Base-by-base conservation (phyloP, 2,113 vertebrate species). In the Ammodramus savannarum region DNA sequence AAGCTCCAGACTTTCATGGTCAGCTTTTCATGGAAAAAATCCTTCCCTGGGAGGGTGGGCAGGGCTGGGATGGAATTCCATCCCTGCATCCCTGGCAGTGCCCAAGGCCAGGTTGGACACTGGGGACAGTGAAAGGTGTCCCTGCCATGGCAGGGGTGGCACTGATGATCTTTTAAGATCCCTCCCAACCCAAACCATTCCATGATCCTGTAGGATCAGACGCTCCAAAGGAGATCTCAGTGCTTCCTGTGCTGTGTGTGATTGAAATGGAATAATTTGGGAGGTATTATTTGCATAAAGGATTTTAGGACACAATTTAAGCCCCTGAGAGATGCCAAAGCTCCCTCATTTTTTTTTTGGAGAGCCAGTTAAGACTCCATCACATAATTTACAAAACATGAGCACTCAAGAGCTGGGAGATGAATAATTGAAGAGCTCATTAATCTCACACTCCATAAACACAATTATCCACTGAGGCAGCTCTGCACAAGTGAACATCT, bases 381-480 rank as follows among this genome's bases (percentile, higher is more conserved):
- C n/a, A 1, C 72, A 87, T 48, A 93, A 93, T 96, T 96, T 96
- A 96, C 96, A 90, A 96, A 96, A 78, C 81, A 57, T 3, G 9
- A 75, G 89, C 92, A 54, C 89, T 89, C 74, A 79, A 76, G 54
- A 82, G 54, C 39, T 49, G 76, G 62, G 67, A 38, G 87, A 94
- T 97, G 15, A 95, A 96, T 93, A 93, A 96, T 97, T 95, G n/a
- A 97, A 43, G 52, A 57, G 65, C 67, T 93, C 86, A 48, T 96
- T 93, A 92, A 95, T 93, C 91, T 93, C 76, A 74, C 16, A 18
- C 63, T 94, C 84, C n/a, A 94, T 92, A 89, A 96, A 95, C 73
- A 77, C 59, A 90, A 71, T 79, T 84, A 81, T 89, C 86, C 87
- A 10, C 26, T 34, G 57, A 23, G 84, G 39, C 73, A 84, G n/a